phyloP scores from a whole-genome alignment of 2,888 invertebrate genomes.

The Epinotia demarniana region DNA sequence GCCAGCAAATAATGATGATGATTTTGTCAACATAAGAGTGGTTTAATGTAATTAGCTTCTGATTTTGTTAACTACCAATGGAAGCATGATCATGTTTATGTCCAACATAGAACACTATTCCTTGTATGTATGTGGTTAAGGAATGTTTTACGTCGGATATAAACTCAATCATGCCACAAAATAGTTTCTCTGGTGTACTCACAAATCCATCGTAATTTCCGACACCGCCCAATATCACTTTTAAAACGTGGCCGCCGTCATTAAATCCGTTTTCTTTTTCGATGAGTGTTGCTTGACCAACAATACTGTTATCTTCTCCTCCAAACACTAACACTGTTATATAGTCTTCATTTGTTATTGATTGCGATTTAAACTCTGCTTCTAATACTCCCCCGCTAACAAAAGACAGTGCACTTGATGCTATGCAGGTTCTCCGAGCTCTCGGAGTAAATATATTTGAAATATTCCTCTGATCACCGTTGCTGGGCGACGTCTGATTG shows the following conservation, averaged over 20 bases:
- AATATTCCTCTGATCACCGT: slow-evolving; percentile 51
- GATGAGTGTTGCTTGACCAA: slow-evolving; percentile 31
- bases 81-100: no score
- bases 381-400: slow-evolving; percentile 57
- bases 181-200: slow-evolving; percentile 52
- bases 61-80: no score
- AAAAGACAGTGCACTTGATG: slow-evolving; percentile 56
- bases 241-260: slow-evolving; percentile 55
- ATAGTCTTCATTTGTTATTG: slow-evolving; percentile 50
- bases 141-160: not conserved
- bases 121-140: not conserved
- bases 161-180: not conserved
- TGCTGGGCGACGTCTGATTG: slow-evolving; percentile 47
- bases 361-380: slow-evolving; percentile 59
- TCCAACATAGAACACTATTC: not conserved
- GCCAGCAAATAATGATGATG: no score
- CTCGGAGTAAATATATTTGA: slow-evolving; percentile 55
- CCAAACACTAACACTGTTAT: slow-evolving; percentile 58
- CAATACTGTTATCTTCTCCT: slow-evolving; percentile 24
- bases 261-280: slow-evolving; percentile 33
- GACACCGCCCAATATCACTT: slow-evolving; percentile 47
- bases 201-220: slow-evolving; percentile 56
- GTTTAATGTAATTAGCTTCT: no score
- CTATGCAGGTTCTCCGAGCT: slow-evolving; percentile 50
- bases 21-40: no score